These are phyloP conservation scores for Brachionus rotundiformis DNA, from an alignment of 1,140 invertebrate species.

Conservation along the genomic window DNA sequence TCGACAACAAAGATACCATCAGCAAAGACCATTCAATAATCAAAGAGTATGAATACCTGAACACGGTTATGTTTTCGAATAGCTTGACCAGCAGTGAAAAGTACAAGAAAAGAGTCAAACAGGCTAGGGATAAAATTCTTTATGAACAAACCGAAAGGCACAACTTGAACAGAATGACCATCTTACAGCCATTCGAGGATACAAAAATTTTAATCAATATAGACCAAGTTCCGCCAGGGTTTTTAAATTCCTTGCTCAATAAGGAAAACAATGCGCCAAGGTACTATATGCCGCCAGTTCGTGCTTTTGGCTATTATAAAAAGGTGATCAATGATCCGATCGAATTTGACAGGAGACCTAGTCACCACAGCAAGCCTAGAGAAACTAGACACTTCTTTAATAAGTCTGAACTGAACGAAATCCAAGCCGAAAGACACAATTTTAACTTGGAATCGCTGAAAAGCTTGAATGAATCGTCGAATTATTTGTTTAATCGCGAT, in stretches of 20 bases:
- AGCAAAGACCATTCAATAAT: slow-evolving; percentile 33
- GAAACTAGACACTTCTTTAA: background rate
- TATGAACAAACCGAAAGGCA: slow-evolving; percentile 29
- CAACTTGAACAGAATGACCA: slow-evolving; percentile 46
- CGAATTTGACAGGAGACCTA: background rate
- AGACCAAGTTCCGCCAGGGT: slow-evolving; percentile 9
- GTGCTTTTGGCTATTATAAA: slow-evolving; percentile 46
- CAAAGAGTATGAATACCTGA: slow-evolving; percentile 33
- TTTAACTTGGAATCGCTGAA: slow-evolving; percentile 42
- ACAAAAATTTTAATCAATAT: slow-evolving; percentile 48
- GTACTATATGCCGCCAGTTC: slow-evolving; percentile 25
- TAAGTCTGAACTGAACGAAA: background rate
- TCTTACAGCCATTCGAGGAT: slow-evolving; percentile 48
- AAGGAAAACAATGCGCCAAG: slow-evolving; percentile 39
- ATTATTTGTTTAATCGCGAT: slow-evolving; percentile 1
- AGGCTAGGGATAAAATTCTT: slow-evolving; percentile 48
- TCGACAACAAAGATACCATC: slow-evolving; percentile 5
- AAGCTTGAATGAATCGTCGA: slow-evolving; percentile 46
- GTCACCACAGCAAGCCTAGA: background rate
- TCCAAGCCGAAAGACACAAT: slow-evolving; percentile 3
- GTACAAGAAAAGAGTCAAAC: background rate
- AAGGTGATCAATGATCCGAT: background rate
- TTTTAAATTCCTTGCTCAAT: slow-evolving; percentile 31
- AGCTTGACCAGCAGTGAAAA: slow-evolving; percentile 9
- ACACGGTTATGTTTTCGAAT: background rate